These are phyloP conservation scores for Heliconius hewitsoni DNA, from an alignment of 1,140 invertebrate genomes.

Conservation along the genomic window DNA sequence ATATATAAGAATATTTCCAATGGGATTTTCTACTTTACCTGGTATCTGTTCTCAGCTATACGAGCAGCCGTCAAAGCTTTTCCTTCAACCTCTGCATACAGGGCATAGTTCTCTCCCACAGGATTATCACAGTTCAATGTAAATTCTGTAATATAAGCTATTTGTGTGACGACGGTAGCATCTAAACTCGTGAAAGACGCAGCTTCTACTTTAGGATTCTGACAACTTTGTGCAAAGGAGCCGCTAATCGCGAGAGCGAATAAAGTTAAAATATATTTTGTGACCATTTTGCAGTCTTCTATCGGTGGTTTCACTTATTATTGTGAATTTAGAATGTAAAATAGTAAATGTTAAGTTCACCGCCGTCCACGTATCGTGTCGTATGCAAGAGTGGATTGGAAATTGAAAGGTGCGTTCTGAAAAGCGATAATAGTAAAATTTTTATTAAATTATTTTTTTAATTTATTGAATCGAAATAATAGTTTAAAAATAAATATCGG, in stretches of 20 bases:
- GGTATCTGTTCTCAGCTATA: constrained; percentile 88
- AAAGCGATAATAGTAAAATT: background rate
- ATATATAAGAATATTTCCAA: background rate
- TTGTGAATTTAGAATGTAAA: constrained; percentile 37
- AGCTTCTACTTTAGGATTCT: constrained; percentile 85
- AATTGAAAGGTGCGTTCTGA: constrained; percentile 22
- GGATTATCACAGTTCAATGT: constrained; percentile 85
- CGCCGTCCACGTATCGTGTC: constrained; percentile 39
- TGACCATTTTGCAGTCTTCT: constrained; percentile 70
- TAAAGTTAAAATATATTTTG: constrained; percentile 62
- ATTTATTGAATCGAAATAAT: too few species aligned
- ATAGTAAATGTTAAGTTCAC: constrained; percentile 29
- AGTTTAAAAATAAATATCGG: too few species aligned
- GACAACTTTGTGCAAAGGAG: constrained; percentile 74
- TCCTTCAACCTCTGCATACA: constrained; percentile 94
- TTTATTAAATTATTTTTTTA: background rate
- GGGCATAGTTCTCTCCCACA: constrained; percentile 84
- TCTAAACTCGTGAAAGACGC: constrained; percentile 93
- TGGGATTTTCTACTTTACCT: constrained; percentile 81
- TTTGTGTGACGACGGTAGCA: constrained; percentile 92
- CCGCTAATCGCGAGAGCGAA: constrained; percentile 52
- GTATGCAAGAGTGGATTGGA: constrained; percentile 24
- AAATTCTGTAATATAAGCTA: constrained; percentile 90
- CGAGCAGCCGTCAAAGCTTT: constrained; percentile 90
- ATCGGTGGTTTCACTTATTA: constrained; percentile 41